These are phyloP conservation scores for Pangasius djambal DNA, from an alignment of 2,797 vertebrate genomes.

Conservation along the genomic window DNA sequence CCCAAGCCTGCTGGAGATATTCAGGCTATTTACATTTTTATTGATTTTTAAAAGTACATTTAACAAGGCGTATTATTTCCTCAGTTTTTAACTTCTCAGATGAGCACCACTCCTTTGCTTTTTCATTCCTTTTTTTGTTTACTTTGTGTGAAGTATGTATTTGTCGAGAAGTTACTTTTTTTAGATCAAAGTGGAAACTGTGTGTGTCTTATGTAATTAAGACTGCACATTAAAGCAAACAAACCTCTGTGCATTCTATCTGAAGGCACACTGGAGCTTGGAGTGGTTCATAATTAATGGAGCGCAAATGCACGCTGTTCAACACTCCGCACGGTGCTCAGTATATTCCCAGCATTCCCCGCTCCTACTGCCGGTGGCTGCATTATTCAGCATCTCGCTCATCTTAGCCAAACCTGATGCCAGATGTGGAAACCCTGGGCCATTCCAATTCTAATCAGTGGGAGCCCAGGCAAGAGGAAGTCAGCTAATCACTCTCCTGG, in stretches of 20 bases:
- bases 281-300: slow-evolving; percentile 74
- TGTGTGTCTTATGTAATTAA: slow-evolving; percentile 81
- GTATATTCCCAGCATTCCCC: slow-evolving; percentile 13
- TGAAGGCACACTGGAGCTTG: slow-evolving; percentile 72
- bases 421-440: slow-evolving; percentile 39
- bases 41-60: slow-evolving; percentile 70
- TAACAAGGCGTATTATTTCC: slow-evolving; percentile 45
- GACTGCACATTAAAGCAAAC: slow-evolving; percentile 78
- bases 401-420: slow-evolving; percentile 31
- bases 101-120: slow-evolving; percentile 3
- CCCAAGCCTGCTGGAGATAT: slow-evolving; percentile 71
- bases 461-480: slow-evolving; percentile 36
- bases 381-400: slow-evolving; percentile 30
- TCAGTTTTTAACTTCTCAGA: slow-evolving; percentile 10
- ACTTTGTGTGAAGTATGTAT: slow-evolving; percentile 57
- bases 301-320: slow-evolving; percentile 70
- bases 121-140: slow-evolving; percentile 36
- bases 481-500: slow-evolving; percentile 46
- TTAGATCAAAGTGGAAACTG: slow-evolving; percentile 79
- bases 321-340: slow-evolving; percentile 35
- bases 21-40: slow-evolving; percentile 75
- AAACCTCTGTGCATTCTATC: slow-evolving; percentile 76
- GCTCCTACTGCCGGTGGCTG: slow-evolving; percentile 18
- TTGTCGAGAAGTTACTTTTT: slow-evolving; percentile 67
- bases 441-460: slow-evolving; percentile 40